Percentiles rank a stretch among this genome's conserved stretches.
Evolutionary conservation across 2,113 vertebrate species (phyloP).

Genomic region (Nothobranchius furzeri): DNA sequence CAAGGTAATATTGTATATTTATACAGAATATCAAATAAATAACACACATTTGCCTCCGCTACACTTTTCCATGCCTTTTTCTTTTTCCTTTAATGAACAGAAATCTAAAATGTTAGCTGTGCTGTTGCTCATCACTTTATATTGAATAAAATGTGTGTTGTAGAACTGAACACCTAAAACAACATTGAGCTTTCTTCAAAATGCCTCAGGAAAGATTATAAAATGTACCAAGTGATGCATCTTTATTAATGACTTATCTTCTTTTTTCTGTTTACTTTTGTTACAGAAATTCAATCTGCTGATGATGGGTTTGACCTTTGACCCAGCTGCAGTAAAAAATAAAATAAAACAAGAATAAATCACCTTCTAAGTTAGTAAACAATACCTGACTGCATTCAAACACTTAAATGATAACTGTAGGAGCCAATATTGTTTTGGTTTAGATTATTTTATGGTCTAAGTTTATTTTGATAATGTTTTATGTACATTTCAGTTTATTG

Average conservation of each 20-base stretch:
- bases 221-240: neutral
- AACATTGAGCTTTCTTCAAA: neutral
- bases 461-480: too few species aligned
- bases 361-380: too few species aligned
- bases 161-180: neutral
- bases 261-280: neutral
- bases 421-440: too few species aligned
- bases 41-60: too few species aligned
- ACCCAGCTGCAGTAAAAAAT: neutral
- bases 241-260: neutral
- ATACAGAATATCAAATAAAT: too few species aligned
- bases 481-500: too few species aligned
- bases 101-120: neutral
- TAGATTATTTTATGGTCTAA: too few species aligned
- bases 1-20: too few species aligned
- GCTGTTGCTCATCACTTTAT: neutral
- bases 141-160: neutral
- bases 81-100: neutral
- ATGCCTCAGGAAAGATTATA: neutral
- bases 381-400: too few species aligned
- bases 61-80: too few species aligned
- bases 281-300: neutral
- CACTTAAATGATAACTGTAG: too few species aligned
- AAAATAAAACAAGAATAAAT: too few species aligned
- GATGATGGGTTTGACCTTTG: neutral